Evolutionary conservation across 2,888 invertebrate genomes (phyloP), one percentile per base, ranked within the genome.

Genomic region (Auanema sp.): DNA sequence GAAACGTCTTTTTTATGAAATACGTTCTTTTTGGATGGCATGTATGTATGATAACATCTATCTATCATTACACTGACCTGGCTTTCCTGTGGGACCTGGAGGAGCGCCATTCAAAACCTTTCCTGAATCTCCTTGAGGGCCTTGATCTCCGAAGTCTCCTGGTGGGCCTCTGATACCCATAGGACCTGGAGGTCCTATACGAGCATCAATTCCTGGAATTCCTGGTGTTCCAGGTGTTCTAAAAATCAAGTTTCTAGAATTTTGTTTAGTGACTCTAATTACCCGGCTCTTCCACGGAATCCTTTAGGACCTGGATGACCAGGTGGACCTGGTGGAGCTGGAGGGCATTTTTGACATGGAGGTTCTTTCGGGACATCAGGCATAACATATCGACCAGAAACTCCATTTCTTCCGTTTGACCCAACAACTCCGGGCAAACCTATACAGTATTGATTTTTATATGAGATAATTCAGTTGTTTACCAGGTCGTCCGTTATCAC

Each of bases 281-380:
- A 70, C 70, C 71, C 77, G 1, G 68, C 49, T 18, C 49, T 42
- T 57, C 77, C 77, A 11, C 76, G 56, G 23, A 68, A 65, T 40
- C 77, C 77, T 47, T 78, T 78, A 3, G 60, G 24, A 55, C 77
- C 77, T 2, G 75, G 77, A 43, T 70, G 68, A 44, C 77, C 77
- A 6, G 76, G 74, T 40, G 75, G 72, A 14, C 78, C 78, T 2
- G 69, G 74, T 12, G 68, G 71, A 1, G 75, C 73, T 1, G 69
- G 58, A 4, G 71, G 74, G 49, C 78, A 77, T 58, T 76, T 77
- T 57, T 77, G 77, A 57, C 77, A 77, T 3, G 75, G 70, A 10
- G 66, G 62, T 10, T 76, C 71, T 23, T 64, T 59, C 21, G 58
- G 59, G 14, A 56, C 44, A 25, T 60, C 65, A 0, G 74, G 68